Percentiles rank a stretch among this genome's conserved stretches.
These are phyloP conservation scores for Rhinogobio ventralis DNA, from an alignment of 2,797 vertebrate species.

Conservation along the genomic window DNA sequence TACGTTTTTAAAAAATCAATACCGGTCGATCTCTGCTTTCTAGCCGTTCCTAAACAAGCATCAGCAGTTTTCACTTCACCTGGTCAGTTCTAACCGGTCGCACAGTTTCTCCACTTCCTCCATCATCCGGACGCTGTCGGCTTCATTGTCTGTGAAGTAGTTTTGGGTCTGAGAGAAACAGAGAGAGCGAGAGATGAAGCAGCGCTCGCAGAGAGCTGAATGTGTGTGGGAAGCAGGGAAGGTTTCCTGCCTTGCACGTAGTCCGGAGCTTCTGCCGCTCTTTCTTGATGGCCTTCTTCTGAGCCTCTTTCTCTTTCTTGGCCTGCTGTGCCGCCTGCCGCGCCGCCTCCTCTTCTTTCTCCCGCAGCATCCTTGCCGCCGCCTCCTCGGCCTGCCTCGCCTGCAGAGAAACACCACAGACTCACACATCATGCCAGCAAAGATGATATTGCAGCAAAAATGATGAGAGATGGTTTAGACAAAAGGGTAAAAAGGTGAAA, in stretches of 20 bases:
- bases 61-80: slow-evolving; percentile 72
- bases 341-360: slow-evolving; percentile 95
- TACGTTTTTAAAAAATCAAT: too few relatives aligned
- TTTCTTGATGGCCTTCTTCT: slow-evolving; percentile 98
- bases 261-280: slow-evolving; percentile 96
- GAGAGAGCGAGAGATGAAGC: neutral
- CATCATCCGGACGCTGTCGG: slow-evolving; percentile 96
- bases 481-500: too few relatives aligned
- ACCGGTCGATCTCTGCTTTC: too few relatives aligned
- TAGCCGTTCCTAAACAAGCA: too few relatives aligned
- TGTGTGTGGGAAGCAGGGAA: neutral
- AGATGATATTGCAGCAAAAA: neutral
- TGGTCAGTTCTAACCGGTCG: slow-evolving; percentile 91
- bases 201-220: neutral
- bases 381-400: slow-evolving; percentile 91
- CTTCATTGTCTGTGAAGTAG: slow-evolving; percentile 92
- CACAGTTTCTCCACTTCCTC: slow-evolving; percentile 98
- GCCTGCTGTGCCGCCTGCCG: slow-evolving; percentile 87
- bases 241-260: slow-evolving; percentile 88
- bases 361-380: slow-evolving; percentile 87
- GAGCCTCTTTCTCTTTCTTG: slow-evolving; percentile 98
- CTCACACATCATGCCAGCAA: neutral
- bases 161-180: slow-evolving; percentile 88
- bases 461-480: neutral
- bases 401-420: slow-evolving; percentile 69